Conservation (phyloP, 2,888 invertebrate genomes). For the Agapetus fuscipes region DNA sequence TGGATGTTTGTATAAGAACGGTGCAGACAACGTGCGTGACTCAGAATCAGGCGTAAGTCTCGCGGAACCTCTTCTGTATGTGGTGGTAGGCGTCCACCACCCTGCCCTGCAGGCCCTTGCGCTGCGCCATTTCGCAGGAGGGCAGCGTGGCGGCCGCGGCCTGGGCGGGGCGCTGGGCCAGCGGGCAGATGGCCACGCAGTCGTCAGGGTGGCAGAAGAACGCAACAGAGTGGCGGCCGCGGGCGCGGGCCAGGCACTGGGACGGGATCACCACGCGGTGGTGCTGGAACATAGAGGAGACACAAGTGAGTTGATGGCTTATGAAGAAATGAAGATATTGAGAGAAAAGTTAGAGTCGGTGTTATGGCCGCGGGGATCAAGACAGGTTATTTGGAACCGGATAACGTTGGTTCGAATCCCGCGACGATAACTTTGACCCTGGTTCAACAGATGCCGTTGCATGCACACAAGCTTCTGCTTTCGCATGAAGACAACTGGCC, state of each 20-base stretch:
- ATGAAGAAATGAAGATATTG: too few species aligned
- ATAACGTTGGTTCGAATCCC: too few species aligned
- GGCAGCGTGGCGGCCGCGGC: constrained; percentile 33
- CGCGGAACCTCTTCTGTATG: constrained; percentile 59
- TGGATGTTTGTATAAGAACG: too few species aligned
- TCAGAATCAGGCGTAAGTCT: constrained; percentile 56
- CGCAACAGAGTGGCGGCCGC: constrained; percentile 65
- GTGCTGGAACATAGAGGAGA: constrained; percentile 33
- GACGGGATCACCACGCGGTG: constrained; percentile 67
- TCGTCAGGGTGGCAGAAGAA: constrained; percentile 69
- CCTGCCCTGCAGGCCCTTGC: constrained; percentile 42
- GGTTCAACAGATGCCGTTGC: too few species aligned
- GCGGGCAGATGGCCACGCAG: constrained; percentile 40
- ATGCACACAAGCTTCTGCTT: too few species aligned
- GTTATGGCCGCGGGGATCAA: too few species aligned
- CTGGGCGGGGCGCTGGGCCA: constrained; percentile 37
- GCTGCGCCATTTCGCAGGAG: constrained; percentile 36
- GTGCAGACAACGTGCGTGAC: too few species aligned
- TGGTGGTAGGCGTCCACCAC: constrained; percentile 61
- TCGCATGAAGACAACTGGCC: too few species aligned
- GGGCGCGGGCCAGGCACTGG: constrained; percentile 48
- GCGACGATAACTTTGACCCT: too few species aligned
- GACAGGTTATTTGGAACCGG: too few species aligned
- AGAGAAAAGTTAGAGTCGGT: too few species aligned
- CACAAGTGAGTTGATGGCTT: neutral